Conservation (phyloP, 2,797 vertebrate species). For the Betta splendens region DNA sequence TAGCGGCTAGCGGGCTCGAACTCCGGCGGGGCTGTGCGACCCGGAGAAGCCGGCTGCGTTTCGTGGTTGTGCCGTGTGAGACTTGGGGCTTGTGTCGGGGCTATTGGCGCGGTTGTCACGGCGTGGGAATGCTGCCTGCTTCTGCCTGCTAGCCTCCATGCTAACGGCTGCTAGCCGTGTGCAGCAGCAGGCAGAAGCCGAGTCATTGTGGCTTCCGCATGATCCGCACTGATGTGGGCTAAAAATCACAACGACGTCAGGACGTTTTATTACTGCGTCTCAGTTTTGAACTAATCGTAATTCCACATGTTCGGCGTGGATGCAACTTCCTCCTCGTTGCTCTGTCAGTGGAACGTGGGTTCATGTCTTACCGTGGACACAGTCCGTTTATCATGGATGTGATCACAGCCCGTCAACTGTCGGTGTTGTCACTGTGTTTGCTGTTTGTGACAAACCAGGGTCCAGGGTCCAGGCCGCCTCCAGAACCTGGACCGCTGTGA, state of each 20-base stretch:
- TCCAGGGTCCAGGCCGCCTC: constrained; percentile 24
- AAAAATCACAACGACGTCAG: fast-evolving
- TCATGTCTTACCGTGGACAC: constrained; percentile 16
- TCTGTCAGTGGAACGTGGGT: constrained; percentile 75
- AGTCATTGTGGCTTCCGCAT: constrained; percentile 25
- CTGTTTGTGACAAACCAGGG: constrained; percentile 23
- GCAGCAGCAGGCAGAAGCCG: constrained; percentile 36
- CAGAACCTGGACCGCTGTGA: constrained; percentile 16
- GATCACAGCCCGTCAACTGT: background rate
- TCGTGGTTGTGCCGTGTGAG: fast-evolving
- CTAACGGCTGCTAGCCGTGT: constrained; percentile 44
- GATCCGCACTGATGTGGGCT: background rate
- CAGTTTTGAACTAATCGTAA: too few relatives aligned
- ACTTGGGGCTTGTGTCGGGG: background rate
- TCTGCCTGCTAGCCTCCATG: background rate
- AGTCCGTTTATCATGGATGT: background rate
- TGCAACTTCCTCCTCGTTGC: background rate
- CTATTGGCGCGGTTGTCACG: constrained; percentile 28
- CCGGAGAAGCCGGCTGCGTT: fast-evolving
- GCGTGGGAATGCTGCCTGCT: background rate
- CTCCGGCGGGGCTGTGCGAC: background rate
- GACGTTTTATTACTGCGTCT: too few relatives aligned
- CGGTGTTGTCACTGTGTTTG: constrained; percentile 25
- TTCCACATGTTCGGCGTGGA: too few relatives aligned
- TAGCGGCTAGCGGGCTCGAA: constrained; percentile 15